Percentiles rank a stretch among this genome's conserved stretches.
phyloP scores from a whole-genome alignment of 2,888 invertebrate species.

The Cosmorhoe ocellata region DNA sequence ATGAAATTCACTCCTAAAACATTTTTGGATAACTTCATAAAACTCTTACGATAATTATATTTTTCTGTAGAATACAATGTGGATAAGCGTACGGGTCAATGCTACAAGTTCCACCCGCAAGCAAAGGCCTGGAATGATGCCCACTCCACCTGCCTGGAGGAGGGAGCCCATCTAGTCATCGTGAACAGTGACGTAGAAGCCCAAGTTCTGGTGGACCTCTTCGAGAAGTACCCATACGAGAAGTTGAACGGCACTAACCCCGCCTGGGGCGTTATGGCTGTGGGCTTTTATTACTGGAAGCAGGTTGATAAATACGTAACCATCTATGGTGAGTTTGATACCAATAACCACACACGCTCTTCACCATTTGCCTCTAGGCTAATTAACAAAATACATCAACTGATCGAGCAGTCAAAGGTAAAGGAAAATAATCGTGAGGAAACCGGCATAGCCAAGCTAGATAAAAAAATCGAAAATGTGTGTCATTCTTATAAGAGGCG shows the following conservation, averaged over 20 bases:
- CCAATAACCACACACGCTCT: no score
- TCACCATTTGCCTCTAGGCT: no score
- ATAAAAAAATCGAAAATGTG: no score
- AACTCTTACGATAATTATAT: no score
- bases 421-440: no score
- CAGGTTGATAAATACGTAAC: conserved; percentile 10
- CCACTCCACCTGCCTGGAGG: conserved; percentile 1
- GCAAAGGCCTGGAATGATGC: conserved; percentile 4
- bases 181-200: conserved; percentile 6
- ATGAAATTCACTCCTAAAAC: no score
- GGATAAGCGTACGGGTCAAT: conserved; percentile 3
- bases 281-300: conserved; percentile 20
- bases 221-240: background rate
- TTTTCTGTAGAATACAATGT: background rate
- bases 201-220: conserved; percentile 4
- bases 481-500: no score
- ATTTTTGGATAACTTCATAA: no score
- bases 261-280: conserved; percentile 1
- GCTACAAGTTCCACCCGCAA: conserved; percentile 12
- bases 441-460: no score
- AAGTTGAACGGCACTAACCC: background rate
- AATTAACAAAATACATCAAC: no score
- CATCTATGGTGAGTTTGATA: conserved; percentile 15
- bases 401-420: no score
- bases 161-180: conserved; percentile 11